Percentiles rank a stretch among this genome's conserved stretches.
phyloP scores from a whole-genome alignment of 2,888 invertebrate genomes.

The Helleia helle region DNA sequence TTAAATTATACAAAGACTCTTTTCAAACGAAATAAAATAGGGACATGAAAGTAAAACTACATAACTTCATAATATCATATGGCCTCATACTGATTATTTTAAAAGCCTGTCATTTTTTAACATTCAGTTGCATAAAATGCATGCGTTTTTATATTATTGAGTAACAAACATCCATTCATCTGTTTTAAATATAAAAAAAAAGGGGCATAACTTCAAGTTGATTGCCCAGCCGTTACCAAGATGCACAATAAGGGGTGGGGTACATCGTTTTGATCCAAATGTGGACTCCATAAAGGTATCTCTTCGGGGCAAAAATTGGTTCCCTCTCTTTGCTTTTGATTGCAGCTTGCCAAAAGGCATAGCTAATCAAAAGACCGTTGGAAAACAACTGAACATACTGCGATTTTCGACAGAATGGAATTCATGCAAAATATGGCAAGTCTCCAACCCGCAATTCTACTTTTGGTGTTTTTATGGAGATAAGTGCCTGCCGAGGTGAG shows the following conservation, averaged over 20 bases:
- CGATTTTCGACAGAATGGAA: slow-evolving; percentile 11
- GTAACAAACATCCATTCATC: too few species aligned
- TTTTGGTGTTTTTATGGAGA: too few species aligned
- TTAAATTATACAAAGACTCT: too few species aligned
- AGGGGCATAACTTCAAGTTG: slow-evolving; percentile 13
- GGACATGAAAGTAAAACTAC: too few species aligned
- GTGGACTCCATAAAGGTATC: slow-evolving; percentile 11
- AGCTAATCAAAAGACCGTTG: slow-evolving; percentile 5
- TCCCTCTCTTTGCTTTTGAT: slow-evolving; percentile 15
- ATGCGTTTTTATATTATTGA: too few species aligned
- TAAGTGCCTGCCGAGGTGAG: too few species aligned
- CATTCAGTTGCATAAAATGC: too few species aligned
- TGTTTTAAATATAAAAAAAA: too few species aligned
- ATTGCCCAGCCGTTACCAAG: slow-evolving; percentile 11
- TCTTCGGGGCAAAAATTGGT: slow-evolving; percentile 13
- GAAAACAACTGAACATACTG: slow-evolving; percentile 12
- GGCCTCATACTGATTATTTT: too few species aligned
- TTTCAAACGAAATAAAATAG: too few species aligned
- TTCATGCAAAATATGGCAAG: slow-evolving; percentile 6
- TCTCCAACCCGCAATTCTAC: not conserved
- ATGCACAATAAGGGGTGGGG: slow-evolving; percentile 17
- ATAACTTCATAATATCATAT: too few species aligned
- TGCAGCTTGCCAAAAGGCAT: slow-evolving; percentile 13
- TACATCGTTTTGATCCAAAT: slow-evolving; percentile 16
- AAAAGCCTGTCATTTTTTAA: too few species aligned